A percentile compares a stretch with the other conserved stretches of the same genome.
Conservation (phyloP, 2,113 vertebrate species). For the Micronycteris hirsuta region DNA sequence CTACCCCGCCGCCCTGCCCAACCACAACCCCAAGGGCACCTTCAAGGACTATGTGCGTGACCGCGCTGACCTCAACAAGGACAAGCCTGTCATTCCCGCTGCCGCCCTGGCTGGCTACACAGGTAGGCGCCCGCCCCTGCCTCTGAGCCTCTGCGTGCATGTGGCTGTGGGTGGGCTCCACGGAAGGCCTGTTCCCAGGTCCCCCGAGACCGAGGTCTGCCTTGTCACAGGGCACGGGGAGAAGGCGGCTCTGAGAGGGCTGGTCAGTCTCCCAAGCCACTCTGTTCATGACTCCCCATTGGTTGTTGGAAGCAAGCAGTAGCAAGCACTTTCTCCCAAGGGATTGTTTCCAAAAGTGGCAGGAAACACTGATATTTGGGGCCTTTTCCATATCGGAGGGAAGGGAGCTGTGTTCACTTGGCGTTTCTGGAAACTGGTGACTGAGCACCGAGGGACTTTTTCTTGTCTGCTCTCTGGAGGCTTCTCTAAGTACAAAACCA, state of each 20-base stretch:
- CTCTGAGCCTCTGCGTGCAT: background rate
- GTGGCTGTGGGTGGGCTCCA: background rate
- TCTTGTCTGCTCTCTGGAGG: background rate
- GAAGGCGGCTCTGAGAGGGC: background rate
- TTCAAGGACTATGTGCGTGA: constrained; percentile 99
- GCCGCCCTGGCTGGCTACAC: constrained; percentile 98
- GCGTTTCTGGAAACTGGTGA: background rate
- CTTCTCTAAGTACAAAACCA: background rate
- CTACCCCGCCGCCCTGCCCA: constrained; percentile 91
- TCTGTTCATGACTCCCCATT: background rate
- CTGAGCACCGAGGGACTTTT: background rate
- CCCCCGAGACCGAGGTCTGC: background rate
- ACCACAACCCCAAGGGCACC: constrained; percentile 98
- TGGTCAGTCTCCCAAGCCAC: background rate
- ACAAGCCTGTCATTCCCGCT: constrained; percentile 98
- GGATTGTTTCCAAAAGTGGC: background rate
- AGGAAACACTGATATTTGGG: background rate
- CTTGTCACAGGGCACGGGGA: background rate
- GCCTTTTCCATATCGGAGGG: background rate
- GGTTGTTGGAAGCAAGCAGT: background rate
- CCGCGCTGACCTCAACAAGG: constrained; percentile 97
- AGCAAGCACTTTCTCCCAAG: background rate
- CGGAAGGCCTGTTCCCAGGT: background rate
- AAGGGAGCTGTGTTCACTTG: background rate
- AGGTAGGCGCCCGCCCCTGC: constrained; percentile 80